Evolutionary conservation across 2,888 invertebrate species (phyloP), one percentile per base, ranked within the genome.

Genomic region (Gastracanthus pulcherrimus): DNA sequence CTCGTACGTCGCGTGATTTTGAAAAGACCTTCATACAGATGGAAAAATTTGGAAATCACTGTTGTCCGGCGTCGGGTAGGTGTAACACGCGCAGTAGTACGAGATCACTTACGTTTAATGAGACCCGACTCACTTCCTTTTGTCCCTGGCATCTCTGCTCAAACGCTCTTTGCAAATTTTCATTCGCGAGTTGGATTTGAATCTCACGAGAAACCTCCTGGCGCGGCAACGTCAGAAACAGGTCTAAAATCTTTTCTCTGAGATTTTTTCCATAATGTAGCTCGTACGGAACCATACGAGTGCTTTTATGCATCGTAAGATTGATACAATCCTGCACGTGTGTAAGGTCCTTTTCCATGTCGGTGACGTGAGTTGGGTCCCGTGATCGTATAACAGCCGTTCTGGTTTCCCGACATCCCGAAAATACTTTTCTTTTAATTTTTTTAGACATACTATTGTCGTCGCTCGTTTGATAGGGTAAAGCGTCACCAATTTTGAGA

Each of bases 171-270:
- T n/a, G 60, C 23, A 71, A 55, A 16, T 71, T 71, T 3, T 4
- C 31, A 1, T 11, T 16, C 7, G 55, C 55, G 1, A 31, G n/a
- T 31, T 55, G n/a, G 6, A 82, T 58, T 62, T 76, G 77, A 41
- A 48, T 83, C 85, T 84, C 0, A 16, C 26, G 1, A 77, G 80
- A 75, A 83, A 84, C 16, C 74, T 38, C 9, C 80, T 34, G 3
- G 72, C 13, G 29, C 80, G 81, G 45, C 77, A 78, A 0, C n/a
- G 81, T 83, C 41, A 82, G 34, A 72, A 82, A 85, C 1, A 84
- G 16, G 0, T 79, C 45, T 1, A 82, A 83, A 9, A 85, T 13
- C 23, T 85, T 84, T 2, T 82, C 11, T 82, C 84, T 85, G 2
- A 76, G 72, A 7, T 83, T 41, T 29, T 85, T 84, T 5, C 77